Evolutionary conservation across 2,113 vertebrate species (phyloP).

Genomic region (Excalfactoria chinensis): DNA sequence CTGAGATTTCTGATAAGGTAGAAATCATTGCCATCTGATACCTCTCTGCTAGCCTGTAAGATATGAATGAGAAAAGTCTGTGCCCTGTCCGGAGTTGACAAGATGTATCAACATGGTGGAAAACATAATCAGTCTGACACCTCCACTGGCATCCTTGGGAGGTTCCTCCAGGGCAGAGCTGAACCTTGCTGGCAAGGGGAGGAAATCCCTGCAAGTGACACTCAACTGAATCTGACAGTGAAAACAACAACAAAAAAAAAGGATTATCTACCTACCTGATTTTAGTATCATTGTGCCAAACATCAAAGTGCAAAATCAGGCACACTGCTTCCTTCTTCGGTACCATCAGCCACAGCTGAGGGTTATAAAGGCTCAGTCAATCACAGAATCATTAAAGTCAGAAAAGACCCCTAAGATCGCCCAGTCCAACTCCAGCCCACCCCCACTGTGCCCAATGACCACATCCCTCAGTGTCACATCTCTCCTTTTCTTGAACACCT

Average conservation of each 20-base stretch:
- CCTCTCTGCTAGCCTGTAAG: not conserved
- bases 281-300: not conserved
- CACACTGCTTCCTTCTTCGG: not conserved
- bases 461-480: too few species aligned
- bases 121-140: not conserved
- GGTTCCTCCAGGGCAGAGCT: not conserved
- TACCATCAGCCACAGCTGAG: not conserved
- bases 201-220: not conserved
- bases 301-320: not conserved
- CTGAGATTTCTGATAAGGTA: constrained; percentile 44
- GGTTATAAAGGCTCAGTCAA: not conserved
- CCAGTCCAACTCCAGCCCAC: too few species aligned
- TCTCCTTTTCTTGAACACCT: too few species aligned
- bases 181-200: not conserved
- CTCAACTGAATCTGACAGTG: not conserved
- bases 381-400: too few species aligned
- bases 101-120: not conserved
- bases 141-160: not conserved
- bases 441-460: too few species aligned
- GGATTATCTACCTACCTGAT: not conserved
- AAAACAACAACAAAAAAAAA: not conserved
- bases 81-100: constrained; percentile 8
- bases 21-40: constrained; percentile 39
- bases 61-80: constrained; percentile 21
- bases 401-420: too few species aligned